Conservation (phyloP, 1,140 invertebrate genomes). For the Vanessa atalanta region DNA sequence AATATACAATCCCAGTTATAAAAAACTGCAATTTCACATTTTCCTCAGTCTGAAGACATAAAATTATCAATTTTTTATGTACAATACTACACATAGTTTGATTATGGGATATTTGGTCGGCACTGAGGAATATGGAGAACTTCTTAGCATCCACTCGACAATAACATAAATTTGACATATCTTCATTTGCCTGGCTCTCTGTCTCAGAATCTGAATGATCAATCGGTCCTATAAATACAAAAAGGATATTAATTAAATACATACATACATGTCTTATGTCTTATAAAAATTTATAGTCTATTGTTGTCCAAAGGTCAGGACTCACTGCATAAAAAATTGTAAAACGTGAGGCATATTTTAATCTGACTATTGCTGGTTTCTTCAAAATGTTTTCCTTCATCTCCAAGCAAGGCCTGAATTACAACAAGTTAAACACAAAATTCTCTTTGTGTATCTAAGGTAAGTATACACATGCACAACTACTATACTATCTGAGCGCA, state of each 20-base stretch:
- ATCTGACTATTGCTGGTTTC: no score
- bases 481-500: no score
- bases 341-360: no score
- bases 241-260: neutral
- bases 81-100: slow-evolving; percentile 70
- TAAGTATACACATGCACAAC: no score
- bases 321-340: no score
- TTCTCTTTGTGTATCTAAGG: no score
- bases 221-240: slow-evolving; percentile 62
- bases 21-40: slow-evolving; percentile 76
- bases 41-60: slow-evolving; percentile 73
- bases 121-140: slow-evolving; percentile 73
- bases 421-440: no score
- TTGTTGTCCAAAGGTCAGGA: no score
- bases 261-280: neutral
- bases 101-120: slow-evolving; percentile 72
- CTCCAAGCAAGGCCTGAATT: no score
- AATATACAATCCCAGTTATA: slow-evolving; percentile 76
- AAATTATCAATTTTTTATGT: slow-evolving; percentile 69
- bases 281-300: no score
- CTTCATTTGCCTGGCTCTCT: slow-evolving; percentile 66
- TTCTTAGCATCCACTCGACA: slow-evolving; percentile 77
- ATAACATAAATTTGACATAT: slow-evolving; percentile 56
- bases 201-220: slow-evolving; percentile 74
- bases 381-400: no score